Percentiles rank a stretch among this genome's conserved stretches.
phyloP scores from a whole-genome alignment of 2,797 vertebrate species.

The Bucorvus abyssinicus region DNA sequence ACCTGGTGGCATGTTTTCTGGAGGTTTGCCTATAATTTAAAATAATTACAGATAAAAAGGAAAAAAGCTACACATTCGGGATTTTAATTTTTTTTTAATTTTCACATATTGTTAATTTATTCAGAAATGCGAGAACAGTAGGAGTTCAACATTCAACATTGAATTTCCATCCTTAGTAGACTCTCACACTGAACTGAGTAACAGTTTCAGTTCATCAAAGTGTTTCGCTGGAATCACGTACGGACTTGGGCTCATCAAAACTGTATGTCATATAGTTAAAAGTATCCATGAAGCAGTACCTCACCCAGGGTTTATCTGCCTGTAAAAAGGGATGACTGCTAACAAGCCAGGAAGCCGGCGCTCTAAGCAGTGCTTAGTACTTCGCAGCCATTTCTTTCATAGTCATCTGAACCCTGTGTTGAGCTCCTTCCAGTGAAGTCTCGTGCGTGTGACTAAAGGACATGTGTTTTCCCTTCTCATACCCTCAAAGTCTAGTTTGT shows the following conservation, averaged over 20 bases:
- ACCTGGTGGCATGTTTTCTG: background rate
- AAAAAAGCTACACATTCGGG: background rate
- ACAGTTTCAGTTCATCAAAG: background rate
- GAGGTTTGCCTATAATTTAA: background rate
- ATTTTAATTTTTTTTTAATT: background rate
- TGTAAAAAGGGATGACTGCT: background rate
- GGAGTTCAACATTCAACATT: background rate
- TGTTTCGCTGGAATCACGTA: background rate
- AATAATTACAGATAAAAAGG: background rate
- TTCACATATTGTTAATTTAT: background rate
- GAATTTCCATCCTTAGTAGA: background rate
- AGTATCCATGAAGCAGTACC: background rate
- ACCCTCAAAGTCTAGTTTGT: background rate
- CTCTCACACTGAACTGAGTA: background rate
- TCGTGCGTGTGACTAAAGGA: background rate
- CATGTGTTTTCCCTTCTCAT: background rate
- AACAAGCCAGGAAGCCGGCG: background rate
- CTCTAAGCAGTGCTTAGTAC: background rate
- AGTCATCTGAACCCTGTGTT: background rate
- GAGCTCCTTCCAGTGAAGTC: background rate
- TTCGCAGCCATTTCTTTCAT: background rate
- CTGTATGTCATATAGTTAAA: rapidly evolving
- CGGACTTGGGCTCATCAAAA: background rate
- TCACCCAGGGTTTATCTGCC: background rate
- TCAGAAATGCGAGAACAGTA: background rate